A percentile compares a stretch with the other conserved stretches of the same genome.
phyloP scores from a whole-genome alignment of 2,888 invertebrate genomes.

The Campoplex capitator region DNA sequence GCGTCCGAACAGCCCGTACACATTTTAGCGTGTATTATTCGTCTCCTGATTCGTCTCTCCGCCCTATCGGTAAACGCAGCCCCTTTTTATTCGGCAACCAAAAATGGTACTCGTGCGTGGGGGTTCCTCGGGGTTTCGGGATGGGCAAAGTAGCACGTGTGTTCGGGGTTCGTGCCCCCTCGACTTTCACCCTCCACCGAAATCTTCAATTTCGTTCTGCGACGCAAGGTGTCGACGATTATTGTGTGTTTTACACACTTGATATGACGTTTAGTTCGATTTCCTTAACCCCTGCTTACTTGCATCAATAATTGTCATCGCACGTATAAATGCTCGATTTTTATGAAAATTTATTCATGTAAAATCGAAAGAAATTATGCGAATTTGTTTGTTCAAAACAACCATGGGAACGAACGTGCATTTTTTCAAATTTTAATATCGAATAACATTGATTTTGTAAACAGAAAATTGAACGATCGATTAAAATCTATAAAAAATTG shows the following conservation, averaged over 20 bases:
- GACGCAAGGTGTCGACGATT: constrained; percentile 76
- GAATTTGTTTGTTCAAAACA: background rate
- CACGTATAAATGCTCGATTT: background rate
- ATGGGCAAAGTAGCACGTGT: constrained; percentile 76
- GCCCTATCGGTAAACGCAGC: constrained; percentile 67
- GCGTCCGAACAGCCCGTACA: constrained; percentile 48
- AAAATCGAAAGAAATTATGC: background rate
- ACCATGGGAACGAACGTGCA: too few species aligned
- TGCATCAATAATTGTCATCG: constrained; percentile 5
- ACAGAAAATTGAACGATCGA: background rate
- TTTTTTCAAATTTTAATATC: too few species aligned
- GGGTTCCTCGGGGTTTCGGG: constrained; percentile 14
- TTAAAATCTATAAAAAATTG: background rate
- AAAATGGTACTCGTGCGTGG: constrained; percentile 78
- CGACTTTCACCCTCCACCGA: constrained; percentile 62
- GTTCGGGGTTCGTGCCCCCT: constrained; percentile 69
- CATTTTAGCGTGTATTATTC: constrained; percentile 30
- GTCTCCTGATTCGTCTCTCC: constrained; percentile 64
- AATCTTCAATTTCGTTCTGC: constrained; percentile 61
- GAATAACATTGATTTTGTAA: too few species aligned
- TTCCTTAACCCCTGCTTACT: background rate
- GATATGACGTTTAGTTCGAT: constrained; percentile 60
- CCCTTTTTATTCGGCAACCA: constrained; percentile 68
- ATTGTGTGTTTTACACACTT: constrained; percentile 72
- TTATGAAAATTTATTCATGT: background rate